These are phyloP conservation scores for Babylonia areolata DNA, from an alignment of 1,140 invertebrate species.

Conservation along the genomic window DNA sequence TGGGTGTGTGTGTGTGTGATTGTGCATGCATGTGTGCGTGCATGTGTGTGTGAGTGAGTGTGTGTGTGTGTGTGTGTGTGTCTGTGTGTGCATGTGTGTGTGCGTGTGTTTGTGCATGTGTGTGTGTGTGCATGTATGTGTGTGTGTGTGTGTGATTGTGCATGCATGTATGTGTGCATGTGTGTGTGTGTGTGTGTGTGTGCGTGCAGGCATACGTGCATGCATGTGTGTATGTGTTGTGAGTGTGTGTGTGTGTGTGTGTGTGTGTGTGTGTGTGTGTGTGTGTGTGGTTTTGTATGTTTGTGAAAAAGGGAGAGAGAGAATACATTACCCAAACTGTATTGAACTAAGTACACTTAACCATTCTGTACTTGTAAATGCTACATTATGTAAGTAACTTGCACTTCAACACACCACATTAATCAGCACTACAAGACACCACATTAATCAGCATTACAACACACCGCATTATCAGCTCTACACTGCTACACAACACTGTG, in stretches of 20 bases:
- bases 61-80: constrained; percentile 15
- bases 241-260: constrained; percentile 6
- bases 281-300: too few species aligned
- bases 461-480: too few species aligned
- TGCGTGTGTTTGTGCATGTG: not conserved
- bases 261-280: constrained; percentile 6
- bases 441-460: too few species aligned
- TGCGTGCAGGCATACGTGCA: not conserved
- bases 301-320: too few species aligned
- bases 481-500: too few species aligned
- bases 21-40: not conserved
- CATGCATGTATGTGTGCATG: not conserved
- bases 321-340: too few species aligned
- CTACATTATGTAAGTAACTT: too few species aligned
- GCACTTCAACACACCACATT: too few species aligned
- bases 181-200: too few species aligned
- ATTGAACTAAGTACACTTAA: too few species aligned
- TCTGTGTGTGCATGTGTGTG: not conserved
- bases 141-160: not conserved
- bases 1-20: constrained; percentile 5
- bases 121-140: not conserved
- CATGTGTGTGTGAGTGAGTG: not conserved
- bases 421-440: too few species aligned
- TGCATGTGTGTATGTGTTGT: not conserved
- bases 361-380: too few species aligned